A percentile compares a stretch with the other conserved stretches of the same genome.
Evolutionary conservation across 35 echinoderm and acorn worm species (phyloP).

Genomic region (Heliocidaris erythrogramma): DNA sequence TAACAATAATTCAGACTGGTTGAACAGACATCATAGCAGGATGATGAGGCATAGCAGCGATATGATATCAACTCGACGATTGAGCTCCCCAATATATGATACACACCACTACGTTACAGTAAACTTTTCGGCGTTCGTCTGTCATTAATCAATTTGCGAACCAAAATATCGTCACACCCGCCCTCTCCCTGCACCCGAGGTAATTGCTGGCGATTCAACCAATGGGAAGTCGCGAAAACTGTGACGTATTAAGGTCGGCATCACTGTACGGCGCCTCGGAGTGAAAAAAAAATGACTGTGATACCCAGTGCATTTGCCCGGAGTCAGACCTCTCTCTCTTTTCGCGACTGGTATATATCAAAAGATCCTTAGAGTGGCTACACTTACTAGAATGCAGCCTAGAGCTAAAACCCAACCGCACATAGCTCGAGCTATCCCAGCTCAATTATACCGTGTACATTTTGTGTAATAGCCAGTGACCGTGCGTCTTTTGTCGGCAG

Average conservation of each 20-base stretch:
- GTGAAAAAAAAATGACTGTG: background rate
- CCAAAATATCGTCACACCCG: conserved; percentile 49
- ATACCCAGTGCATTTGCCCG: background rate
- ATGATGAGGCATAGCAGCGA: background rate
- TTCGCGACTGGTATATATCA: conserved; percentile 34
- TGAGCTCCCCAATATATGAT: conserved; percentile 23
- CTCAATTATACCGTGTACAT: conserved; percentile 71
- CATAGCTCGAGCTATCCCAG: conserved; percentile 59
- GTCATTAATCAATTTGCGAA: conserved; percentile 64
- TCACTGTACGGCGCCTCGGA: conserved; percentile 7
- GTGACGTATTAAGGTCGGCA: conserved; percentile 16
- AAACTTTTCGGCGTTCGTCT: conserved; percentile 56
- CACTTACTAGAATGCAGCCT: conserved; percentile 47
- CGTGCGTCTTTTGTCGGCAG: conserved; percentile 56
- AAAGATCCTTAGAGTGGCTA: conserved; percentile 41
- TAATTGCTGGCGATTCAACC: conserved; percentile 13
- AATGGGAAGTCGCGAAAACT: background rate
- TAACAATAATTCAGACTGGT: conserved; percentile 8
- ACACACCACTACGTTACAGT: conserved; percentile 23
- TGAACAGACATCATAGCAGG: background rate
- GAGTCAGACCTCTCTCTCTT: background rate
- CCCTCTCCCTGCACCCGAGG: conserved; percentile 37
- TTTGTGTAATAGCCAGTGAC: conserved; percentile 61
- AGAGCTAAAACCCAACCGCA: conserved; percentile 41
- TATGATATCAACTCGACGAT: conserved; percentile 25